These are phyloP conservation scores for Netelia fuscicornis DNA, from an alignment of 2,888 invertebrate species.

Conservation along the genomic window DNA sequence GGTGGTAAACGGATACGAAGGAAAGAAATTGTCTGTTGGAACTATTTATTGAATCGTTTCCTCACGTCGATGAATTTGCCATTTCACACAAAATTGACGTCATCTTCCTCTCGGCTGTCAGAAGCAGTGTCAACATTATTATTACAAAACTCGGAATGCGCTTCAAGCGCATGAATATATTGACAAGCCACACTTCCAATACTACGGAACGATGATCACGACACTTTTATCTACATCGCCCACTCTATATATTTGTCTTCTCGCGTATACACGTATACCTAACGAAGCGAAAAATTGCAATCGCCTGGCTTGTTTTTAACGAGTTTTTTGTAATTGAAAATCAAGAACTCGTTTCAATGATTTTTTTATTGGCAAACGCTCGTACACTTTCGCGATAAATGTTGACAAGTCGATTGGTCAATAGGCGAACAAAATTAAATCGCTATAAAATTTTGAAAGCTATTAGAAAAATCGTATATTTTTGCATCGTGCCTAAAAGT, in stretches of 20 bases:
- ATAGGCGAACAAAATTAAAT: too few species aligned
- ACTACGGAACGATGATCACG: not conserved
- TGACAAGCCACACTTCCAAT: not conserved
- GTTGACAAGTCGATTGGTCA: too few species aligned
- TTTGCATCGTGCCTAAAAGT: too few species aligned
- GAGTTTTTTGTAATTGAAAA: too few species aligned
- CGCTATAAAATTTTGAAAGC: too few species aligned
- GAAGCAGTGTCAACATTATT: not conserved
- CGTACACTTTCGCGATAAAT: too few species aligned
- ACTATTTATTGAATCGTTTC: constrained; percentile 5
- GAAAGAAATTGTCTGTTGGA: not conserved
- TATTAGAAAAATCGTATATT: too few species aligned
- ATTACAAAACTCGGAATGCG: not conserved
- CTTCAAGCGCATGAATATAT: not conserved
- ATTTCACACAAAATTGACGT: constrained; percentile 3
- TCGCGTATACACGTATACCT: not conserved
- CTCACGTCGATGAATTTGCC: constrained; percentile 8
- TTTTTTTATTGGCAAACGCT: too few species aligned
- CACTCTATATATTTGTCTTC: not conserved
- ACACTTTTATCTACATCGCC: not conserved
- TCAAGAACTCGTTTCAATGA: too few species aligned
- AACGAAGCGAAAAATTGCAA: not conserved
- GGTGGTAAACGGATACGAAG: not conserved
- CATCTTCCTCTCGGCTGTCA: not conserved
- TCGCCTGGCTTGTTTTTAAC: too few species aligned